Evolutionary conservation across 1,140 invertebrate species (phyloP).

Genomic region (Halyomorpha halys): DNA sequence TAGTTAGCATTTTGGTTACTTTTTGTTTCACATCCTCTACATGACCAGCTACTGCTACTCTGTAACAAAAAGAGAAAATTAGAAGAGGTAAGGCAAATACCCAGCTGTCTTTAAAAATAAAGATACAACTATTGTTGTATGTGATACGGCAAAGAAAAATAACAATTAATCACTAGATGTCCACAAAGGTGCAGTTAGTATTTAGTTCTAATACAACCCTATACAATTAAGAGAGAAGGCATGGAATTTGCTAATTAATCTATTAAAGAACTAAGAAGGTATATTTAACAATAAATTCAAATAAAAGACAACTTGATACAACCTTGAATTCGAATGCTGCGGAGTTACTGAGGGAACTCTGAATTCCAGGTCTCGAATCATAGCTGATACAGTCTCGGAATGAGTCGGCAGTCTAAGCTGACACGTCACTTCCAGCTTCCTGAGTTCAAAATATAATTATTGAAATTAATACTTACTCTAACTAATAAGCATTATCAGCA

Average conservation of each 20-base stretch:
- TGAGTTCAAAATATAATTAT: background rate
- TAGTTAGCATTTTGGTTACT: constrained; percentile 49
- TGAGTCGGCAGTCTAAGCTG: constrained; percentile 41
- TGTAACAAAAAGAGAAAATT: too few relatives aligned
- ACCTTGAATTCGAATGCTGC: background rate
- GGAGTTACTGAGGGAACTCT: constrained; percentile 24
- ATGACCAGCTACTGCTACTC: background rate
- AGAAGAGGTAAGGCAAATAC: constrained; percentile 33
- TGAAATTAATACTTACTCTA: background rate
- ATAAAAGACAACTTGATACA: background rate
- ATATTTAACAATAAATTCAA: too few relatives aligned
- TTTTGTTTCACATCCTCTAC: constrained; percentile 50
- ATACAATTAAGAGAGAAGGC: too few relatives aligned
- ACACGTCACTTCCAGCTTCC: constrained; percentile 36
- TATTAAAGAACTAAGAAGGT: background rate
- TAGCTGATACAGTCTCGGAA: constrained; percentile 40
- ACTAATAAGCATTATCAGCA: background rate
- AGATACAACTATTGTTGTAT: too few relatives aligned
- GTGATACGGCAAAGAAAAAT: too few relatives aligned
- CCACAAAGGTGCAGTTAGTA: too few relatives aligned
- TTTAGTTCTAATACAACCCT: too few relatives aligned
- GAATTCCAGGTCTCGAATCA: constrained; percentile 45
- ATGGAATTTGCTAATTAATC: too few relatives aligned
- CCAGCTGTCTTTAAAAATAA: too few relatives aligned
- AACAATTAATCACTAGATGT: too few relatives aligned